phyloP scores from a whole-genome alignment of 1,140 invertebrate species.

The Akabosia matsudoensis region DNA sequence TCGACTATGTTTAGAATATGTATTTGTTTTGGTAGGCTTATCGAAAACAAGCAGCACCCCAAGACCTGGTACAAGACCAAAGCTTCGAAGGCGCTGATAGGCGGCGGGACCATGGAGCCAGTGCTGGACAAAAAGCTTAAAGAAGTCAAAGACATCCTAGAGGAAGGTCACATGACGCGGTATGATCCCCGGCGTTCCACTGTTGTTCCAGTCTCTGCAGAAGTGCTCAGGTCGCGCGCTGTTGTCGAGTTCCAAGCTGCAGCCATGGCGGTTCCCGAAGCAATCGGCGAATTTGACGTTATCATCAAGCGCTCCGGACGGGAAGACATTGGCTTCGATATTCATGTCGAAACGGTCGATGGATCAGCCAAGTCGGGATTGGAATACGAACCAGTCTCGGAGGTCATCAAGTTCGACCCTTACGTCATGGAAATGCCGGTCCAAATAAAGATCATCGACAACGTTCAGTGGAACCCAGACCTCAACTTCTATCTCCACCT shows the following conservation, averaged over 20 bases:
- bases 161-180: background rate
- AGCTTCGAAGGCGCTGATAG: constrained; percentile 57
- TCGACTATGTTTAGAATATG: no score
- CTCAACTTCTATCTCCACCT: constrained; percentile 63
- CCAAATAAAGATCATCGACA: constrained; percentile 56
- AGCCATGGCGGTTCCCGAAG: constrained; percentile 58
- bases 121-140: constrained; percentile 21
- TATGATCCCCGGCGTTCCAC: constrained; percentile 22
- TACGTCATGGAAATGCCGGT: constrained; percentile 51
- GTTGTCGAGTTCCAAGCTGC: constrained; percentile 60
- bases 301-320: background rate
- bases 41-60: constrained; percentile 55
- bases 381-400: constrained; percentile 58
- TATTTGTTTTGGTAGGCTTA: constrained; percentile 50
- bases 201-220: background rate
- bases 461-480: constrained; percentile 64
- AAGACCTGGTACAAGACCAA: constrained; percentile 62
- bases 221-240: constrained; percentile 49
- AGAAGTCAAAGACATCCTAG: constrained; percentile 20
- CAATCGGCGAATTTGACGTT: constrained; percentile 57
- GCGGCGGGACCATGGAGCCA: constrained; percentile 52
- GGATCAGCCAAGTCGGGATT: constrained; percentile 58
- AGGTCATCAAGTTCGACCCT: constrained; percentile 58
- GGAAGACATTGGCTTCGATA: constrained; percentile 15
- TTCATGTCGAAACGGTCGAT: constrained; percentile 60